These are phyloP conservation scores for Psittacula derbiana DNA, from an alignment of 2,797 vertebrate genomes.

Conservation along the genomic window DNA sequence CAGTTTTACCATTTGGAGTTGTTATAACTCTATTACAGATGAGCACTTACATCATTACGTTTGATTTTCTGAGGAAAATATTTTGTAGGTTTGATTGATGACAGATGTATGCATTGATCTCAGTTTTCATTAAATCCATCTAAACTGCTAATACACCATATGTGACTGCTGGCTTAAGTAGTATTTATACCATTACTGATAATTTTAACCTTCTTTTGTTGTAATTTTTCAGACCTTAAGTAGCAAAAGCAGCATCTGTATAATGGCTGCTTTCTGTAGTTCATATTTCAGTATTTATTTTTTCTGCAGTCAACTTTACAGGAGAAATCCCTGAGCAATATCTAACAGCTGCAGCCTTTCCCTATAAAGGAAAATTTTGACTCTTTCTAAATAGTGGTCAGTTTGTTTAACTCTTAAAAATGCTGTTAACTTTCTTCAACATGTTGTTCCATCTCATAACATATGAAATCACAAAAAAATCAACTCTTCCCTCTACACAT, in stretches of 20 bases:
- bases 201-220: slow-evolving; percentile 24
- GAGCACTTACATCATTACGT: neutral
- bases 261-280: neutral
- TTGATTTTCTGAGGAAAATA: slow-evolving; percentile 21
- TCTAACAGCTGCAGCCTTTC: neutral
- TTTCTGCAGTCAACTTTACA: neutral
- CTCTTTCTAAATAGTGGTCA: neutral
- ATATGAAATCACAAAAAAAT: neutral
- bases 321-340: neutral
- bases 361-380: neutral
- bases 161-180: neutral
- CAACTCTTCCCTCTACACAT: neutral
- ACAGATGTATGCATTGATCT: neutral
- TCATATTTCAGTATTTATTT: neutral
- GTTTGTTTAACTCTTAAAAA: neutral
- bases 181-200: neutral
- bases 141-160: neutral
- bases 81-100: slow-evolving; percentile 1
- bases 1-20: neutral
- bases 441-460: neutral
- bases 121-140: neutral
- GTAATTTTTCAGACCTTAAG: slow-evolving; percentile 15
- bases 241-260: neutral
- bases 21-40: neutral
- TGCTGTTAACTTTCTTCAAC: neutral